A percentile compares a stretch with the other conserved stretches of the same genome.
Conservation (phyloP, 2,113 vertebrate species). For the Dasyurus viverrinus region DNA sequence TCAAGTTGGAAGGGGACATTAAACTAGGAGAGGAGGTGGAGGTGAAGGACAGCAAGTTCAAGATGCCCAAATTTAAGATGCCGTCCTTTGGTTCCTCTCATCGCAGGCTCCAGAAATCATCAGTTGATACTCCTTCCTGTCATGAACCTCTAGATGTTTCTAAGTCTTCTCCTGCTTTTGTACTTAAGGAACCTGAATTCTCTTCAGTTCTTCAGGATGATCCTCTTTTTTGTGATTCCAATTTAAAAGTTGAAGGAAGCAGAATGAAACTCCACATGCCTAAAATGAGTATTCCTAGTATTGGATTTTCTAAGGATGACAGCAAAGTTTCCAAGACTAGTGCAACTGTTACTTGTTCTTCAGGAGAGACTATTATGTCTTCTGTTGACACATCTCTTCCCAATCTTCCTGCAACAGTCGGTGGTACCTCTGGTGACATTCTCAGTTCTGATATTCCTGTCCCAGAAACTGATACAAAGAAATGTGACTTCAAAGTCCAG, state of each 20-base stretch:
- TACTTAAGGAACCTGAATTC: not conserved
- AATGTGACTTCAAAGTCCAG: not conserved
- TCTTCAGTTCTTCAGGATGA: not conserved
- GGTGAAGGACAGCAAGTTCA: constrained; percentile 61
- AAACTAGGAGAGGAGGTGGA: not conserved
- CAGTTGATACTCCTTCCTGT: not conserved
- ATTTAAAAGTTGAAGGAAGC: constrained; percentile 46
- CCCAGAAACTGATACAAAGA: not conserved
- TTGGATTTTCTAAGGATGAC: not conserved
- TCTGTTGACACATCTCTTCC: accelerated
- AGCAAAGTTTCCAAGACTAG: not conserved
- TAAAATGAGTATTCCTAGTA: constrained; percentile 52
- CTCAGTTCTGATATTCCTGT: not conserved
- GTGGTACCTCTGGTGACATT: accelerated
- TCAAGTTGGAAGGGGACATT: not conserved
- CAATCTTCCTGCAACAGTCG: accelerated
- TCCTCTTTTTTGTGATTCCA: constrained; percentile 11
- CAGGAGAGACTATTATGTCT: accelerated
- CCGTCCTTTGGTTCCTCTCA: constrained; percentile 69
- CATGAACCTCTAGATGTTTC: not conserved
- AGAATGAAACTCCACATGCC: constrained; percentile 52
- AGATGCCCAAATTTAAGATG: constrained; percentile 78
- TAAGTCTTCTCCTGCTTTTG: not conserved
- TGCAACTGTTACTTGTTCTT: not conserved
- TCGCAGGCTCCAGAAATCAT: not conserved